Conservation (phyloP, 2,888 invertebrate species). For the Octodonta nipae region DNA sequence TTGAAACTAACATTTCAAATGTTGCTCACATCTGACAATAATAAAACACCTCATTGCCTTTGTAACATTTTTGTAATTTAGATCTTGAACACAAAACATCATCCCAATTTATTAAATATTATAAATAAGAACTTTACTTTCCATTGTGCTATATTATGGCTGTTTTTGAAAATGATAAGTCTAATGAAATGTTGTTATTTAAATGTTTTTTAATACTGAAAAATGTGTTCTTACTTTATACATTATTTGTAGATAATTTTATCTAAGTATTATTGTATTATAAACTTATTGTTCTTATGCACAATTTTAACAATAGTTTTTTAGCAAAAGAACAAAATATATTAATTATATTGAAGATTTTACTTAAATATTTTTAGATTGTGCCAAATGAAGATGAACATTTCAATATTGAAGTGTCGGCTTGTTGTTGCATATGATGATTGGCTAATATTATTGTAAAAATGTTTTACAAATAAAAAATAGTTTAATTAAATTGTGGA, state of each 20-base stretch:
- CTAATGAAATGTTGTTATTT: constrained; percentile 9
- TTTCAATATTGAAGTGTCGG: constrained; percentile 20
- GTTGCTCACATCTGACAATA: no score
- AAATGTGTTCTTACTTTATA: constrained; percentile 10
- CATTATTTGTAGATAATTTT: constrained; percentile 2
- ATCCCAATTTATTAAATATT: constrained; percentile 4
- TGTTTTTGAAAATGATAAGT: constrained; percentile 14
- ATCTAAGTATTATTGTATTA: constrained; percentile 7
- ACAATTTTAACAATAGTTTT: constrained; percentile 3
- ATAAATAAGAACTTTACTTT: no score
- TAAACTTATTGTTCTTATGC: neutral
- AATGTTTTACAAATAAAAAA: constrained; percentile 14
- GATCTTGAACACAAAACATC: no score
- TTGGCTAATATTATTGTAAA: constrained; percentile 22
- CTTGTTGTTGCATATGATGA: constrained; percentile 22
- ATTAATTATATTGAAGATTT: constrained; percentile 5
- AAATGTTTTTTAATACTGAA: constrained; percentile 11
- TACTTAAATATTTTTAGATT: constrained; percentile 8
- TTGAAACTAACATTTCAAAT: no score
- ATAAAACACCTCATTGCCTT: no score
- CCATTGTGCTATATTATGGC: constrained; percentile 22
- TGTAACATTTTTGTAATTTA: no score
- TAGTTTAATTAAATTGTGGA: constrained; percentile 1
- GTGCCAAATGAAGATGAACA: constrained; percentile 15
- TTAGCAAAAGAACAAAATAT: no score